Evolutionary conservation across 2,113 vertebrate genomes (phyloP), one percentile per base, ranked within the genome.

Genomic region (Carettochelys insculpta): DNA sequence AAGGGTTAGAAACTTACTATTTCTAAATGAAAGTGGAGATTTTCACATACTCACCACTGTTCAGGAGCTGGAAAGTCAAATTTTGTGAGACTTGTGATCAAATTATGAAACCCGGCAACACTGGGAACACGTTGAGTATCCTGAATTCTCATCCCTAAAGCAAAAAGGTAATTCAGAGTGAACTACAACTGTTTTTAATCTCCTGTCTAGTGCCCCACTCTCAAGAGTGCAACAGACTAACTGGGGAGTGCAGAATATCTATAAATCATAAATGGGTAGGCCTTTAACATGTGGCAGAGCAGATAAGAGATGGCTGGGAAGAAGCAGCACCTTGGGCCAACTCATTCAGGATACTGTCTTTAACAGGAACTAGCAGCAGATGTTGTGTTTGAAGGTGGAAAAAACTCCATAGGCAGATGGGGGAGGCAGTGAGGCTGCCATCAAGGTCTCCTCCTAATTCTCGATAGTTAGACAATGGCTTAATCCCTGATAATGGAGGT

Each of bases 261-360:
- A n/a, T n/a, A n/a, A n/a, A n/a, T n/a, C n/a, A n/a, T n/a, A n/a
- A n/a, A n/a, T n/a, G n/a, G n/a, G n/a, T n/a, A n/a, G n/a, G n/a
- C n/a, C n/a, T n/a, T n/a, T n/a, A n/a, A n/a, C n/a, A n/a, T n/a
- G n/a, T n/a, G n/a, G n/a, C n/a, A n/a, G 41, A 95, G 79, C 16
- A 50, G 54, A 82, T 3, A n/a, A n/a, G n/a, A n/a, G n/a, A n/a
- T n/a, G n/a, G n/a, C n/a, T n/a, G n/a, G n/a, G n/a, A n/a, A n/a
- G n/a, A n/a, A n/a, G n/a, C n/a, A n/a, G n/a, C 50, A 1, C 43
- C 47, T 82, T 52, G 71, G 71, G 88, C 82, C 86, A 91, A 52
- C 89, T 93, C 93, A 79, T 88, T 94, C 86, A 92, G 77, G 73
- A 95, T 76, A 50, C 45, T 81, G 11, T 84, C 83, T 77, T 45